phyloP scores from a whole-genome alignment of 2,888 invertebrate species.

The Carterocephalus palaemon region DNA sequence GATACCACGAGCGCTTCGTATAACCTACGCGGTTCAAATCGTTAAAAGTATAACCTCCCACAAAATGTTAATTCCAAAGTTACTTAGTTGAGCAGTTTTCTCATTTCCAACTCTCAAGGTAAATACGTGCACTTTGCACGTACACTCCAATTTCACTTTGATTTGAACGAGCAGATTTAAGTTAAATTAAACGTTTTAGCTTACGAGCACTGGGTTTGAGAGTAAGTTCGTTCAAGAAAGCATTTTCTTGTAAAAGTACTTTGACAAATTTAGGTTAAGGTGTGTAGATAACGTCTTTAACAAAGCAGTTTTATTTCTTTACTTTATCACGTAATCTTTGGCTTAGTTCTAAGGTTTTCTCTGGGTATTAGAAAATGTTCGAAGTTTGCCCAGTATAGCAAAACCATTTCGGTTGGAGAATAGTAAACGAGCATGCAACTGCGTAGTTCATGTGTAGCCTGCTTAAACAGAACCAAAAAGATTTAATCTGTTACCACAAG shows the following conservation, averaged over 20 bases:
- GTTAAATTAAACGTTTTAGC: slow-evolving; percentile 12
- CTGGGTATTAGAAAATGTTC: too few species aligned
- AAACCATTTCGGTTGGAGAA: too few species aligned
- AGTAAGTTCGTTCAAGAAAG: background rate
- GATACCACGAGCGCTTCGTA: too few species aligned
- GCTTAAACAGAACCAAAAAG: too few species aligned
- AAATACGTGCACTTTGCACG: slow-evolving; percentile 22
- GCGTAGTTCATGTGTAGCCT: too few species aligned
- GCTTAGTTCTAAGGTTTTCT: background rate
- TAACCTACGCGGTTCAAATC: too few species aligned
- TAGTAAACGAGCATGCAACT: too few species aligned
- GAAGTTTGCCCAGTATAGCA: too few species aligned
- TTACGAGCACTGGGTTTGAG: background rate
- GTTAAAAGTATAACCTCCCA: background rate
- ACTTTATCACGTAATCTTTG: background rate
- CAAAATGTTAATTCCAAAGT: slow-evolving; percentile 8
- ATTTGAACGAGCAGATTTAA: slow-evolving; percentile 14
- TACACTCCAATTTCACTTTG: slow-evolving; percentile 9
- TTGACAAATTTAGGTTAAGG: background rate
- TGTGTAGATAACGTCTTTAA: background rate
- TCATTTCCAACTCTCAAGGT: slow-evolving; percentile 22
- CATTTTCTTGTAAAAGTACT: background rate
- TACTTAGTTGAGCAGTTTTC: slow-evolving; percentile 11
- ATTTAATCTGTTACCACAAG: too few species aligned
- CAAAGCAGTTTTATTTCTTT: background rate